Evolutionary conservation across 2,888 invertebrate genomes (phyloP), one percentile per base, ranked within the genome.

Genomic region (Flexamia atlantica): DNA sequence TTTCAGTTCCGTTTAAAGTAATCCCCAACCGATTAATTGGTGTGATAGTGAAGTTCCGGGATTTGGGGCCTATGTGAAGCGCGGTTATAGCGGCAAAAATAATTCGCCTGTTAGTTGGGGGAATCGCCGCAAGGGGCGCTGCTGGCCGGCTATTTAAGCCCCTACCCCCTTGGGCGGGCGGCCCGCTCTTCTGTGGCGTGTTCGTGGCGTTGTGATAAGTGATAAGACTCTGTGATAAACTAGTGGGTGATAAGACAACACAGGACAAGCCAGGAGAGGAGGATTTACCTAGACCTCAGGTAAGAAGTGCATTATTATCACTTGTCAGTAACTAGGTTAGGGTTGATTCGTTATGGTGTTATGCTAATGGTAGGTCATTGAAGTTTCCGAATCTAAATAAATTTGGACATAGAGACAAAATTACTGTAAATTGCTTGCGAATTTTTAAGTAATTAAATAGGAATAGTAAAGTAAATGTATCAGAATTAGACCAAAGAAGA

Each of bases 91-190:
- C 50, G 76, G 36, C 76, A 1, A 36, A 79, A 79, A 79, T 53
- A 57, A 79, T 79, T 57, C 50, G 79, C 79, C 57, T 50, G 5
- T 0, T 30, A 72, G 70, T 82, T 82, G 32, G 20, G 42, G 32
- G 12, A 12, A 5, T 9, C 28, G 60, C 72, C 82, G 53, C 70
- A 14, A 82, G 82, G 57, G 25, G 25, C 70, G 70, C 70, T 50
- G 82, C 53, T 50, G 46, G 82, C 17, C 17, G 28, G 28, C 82
- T 82, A 82, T 82, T 72, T 72, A 82, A 82, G 68, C 70, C 82
- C 82, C 82, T 68, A 64, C 40, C 82, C 53, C 82, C 82, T 82
- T 53, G 82, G 25, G 70, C n/a, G 70, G 82, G 72, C 53, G 70
- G 40, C 82, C 72, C 82, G 70, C 57, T 36, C 28, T 10, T 9